Evolutionary conservation across 2,888 invertebrate genomes (phyloP), one percentile per base, ranked within the genome.

Genomic region (Hermaeophaga mercurialis): DNA sequence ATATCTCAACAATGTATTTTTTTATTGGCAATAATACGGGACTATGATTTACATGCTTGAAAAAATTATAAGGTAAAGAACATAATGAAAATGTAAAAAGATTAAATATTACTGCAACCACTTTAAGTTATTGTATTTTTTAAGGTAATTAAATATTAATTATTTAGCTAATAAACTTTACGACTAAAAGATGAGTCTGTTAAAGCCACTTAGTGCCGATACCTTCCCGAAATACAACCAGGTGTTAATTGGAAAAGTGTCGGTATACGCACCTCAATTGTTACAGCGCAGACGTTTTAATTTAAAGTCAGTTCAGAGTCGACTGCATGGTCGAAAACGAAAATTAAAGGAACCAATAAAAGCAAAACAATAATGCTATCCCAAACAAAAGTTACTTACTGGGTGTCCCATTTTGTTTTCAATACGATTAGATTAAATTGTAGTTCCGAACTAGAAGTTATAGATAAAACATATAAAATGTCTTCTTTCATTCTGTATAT

Each of bases 211-310:
- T 24, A n/a, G 7, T 34, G 12, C 17, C 24, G 36, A 57, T 46
- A n/a, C 36, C 14, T 58, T 33, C 31, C 56, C 22, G 52, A 49
- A 45, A 47, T 59, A 50, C 56, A 63, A 61, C 71, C 73, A 74
- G 73, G 74, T 74, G 74, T 73, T 74, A 74, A 74, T 74, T 74
- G 74, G 74, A 70, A 72, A 72, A 70, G 72, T 73, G 73, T 73
- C 72, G 69, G 73, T 70, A 71, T 69, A 69, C 63, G 62, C 66
- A 66, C 63, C 68, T 71, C 72, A 65, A 72, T 72, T 72, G 71
- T 73, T 73, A 70, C 68, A 66, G 59, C 61, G 64, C 68, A 69
- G 74, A 73, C 74, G 64, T 74, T 73, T 73, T 74, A 74, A 73
- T 74, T 74, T 74, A 67, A 73, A 72, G 68, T 68, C 65, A 65